Conservation (phyloP, 2,113 vertebrate genomes). For the Paedocypris sp. region DNA sequence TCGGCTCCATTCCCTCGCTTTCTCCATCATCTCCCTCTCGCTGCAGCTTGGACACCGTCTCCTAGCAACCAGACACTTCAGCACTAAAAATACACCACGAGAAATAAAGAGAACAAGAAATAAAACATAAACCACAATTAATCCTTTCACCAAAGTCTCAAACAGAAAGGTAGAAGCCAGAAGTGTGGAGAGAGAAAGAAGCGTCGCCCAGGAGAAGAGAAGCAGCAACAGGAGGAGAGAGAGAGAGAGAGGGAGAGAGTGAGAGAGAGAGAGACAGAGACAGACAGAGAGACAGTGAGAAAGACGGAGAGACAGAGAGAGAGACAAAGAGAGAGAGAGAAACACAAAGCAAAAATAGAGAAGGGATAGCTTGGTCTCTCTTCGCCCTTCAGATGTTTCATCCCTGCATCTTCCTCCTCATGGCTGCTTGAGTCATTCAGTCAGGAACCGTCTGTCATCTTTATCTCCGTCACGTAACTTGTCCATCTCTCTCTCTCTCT, state of each 20-base stretch:
- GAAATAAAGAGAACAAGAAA: conserved; percentile 67
- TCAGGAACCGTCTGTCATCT: conserved; percentile 36
- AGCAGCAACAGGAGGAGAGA: conserved; percentile 70
- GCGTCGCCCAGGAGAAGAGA: not conserved
- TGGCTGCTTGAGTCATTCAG: conserved; percentile 29
- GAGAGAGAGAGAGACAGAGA: too few relatives aligned
- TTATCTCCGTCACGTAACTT: conserved; percentile 38
- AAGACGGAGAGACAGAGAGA: too few relatives aligned
- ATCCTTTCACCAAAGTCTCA: conserved; percentile 60
- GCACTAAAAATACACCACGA: conserved; percentile 66
- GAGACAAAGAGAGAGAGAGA: too few relatives aligned
- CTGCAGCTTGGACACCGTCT: conserved; percentile 52
- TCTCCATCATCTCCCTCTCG: conserved; percentile 37
- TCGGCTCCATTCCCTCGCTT: conserved; percentile 45
- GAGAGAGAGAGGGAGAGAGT: too few relatives aligned
- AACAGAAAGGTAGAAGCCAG: conserved; percentile 51
- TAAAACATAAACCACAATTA: conserved; percentile 67
- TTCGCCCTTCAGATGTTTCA: too few relatives aligned
- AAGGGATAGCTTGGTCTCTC: too few relatives aligned
- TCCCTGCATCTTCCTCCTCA: conserved; percentile 28
- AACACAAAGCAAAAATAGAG: too few relatives aligned
- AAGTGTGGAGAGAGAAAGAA: not conserved
- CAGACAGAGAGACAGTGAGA: too few relatives aligned
- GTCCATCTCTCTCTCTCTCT: conserved; percentile 22
- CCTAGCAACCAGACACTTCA: conserved; percentile 72